Evolutionary conservation across 2,797 vertebrate species (phyloP).

Genomic region (Gila robusta): DNA sequence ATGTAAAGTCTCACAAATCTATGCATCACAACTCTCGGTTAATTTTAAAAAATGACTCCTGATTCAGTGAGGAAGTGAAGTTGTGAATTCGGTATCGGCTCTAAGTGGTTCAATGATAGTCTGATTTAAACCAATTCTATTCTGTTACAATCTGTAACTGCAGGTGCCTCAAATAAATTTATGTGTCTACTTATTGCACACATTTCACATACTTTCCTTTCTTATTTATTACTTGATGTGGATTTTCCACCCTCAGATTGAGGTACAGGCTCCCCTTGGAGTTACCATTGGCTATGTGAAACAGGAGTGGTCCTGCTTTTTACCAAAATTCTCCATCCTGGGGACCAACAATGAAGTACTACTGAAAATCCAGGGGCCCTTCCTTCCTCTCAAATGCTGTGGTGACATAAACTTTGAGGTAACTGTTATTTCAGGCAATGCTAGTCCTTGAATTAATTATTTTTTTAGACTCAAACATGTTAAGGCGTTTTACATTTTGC

Average conservation of each 20-base stretch:
- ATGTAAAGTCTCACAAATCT: not conserved
- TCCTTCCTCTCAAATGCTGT: conserved; percentile 87
- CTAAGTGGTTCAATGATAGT: no score
- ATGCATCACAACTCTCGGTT: not conserved
- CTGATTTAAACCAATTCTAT: no score
- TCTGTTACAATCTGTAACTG: not conserved
- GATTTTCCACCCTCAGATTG: conserved; percentile 77
- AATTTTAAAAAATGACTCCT: no score
- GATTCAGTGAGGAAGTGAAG: no score
- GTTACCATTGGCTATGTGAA: conserved; percentile 85
- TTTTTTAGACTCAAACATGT: not conserved
- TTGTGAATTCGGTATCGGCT: no score
- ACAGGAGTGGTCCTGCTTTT: conserved; percentile 88
- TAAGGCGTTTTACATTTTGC: not conserved
- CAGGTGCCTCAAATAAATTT: not conserved
- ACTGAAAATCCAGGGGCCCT: conserved; percentile 86
- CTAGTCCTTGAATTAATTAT: not conserved
- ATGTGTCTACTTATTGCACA: not conserved
- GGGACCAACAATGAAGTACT: conserved; percentile 80
- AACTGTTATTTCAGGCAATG: not conserved
- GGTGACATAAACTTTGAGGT: conserved; percentile 91
- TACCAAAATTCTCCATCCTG: conserved; percentile 87
- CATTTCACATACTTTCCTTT: not conserved
- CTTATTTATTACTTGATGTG: not conserved
- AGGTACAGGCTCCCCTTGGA: conserved; percentile 88